A percentile compares a stretch with the other conserved stretches of the same genome.
These are phyloP conservation scores for Tethea ocularis DNA, from an alignment of 2,888 invertebrate genomes.

Conservation along the genomic window DNA sequence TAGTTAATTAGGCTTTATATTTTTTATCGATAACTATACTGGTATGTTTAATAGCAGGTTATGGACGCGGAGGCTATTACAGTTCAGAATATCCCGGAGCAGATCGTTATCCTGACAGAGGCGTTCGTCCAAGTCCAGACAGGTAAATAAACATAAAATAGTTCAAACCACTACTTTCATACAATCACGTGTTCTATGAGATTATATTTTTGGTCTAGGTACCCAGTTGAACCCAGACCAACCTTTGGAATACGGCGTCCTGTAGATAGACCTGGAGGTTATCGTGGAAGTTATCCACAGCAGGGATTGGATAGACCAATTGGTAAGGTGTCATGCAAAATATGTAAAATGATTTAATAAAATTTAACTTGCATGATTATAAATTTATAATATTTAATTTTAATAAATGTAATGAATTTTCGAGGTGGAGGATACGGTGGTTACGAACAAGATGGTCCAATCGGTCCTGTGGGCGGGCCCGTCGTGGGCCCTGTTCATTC, in stretches of 20 bases:
- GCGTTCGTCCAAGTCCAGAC: conserved; percentile 75
- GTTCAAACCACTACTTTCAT: neutral
- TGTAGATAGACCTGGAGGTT: conserved; percentile 75
- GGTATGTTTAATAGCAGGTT: conserved; percentile 50
- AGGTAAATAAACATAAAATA: conserved; percentile 56
- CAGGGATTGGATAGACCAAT: conserved; percentile 70
- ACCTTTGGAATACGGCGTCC: conserved; percentile 66
- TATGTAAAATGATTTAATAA: too few species aligned
- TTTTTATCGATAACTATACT: conserved; percentile 8
- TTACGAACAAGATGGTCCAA: conserved; percentile 71
- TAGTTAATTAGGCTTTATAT: neutral
- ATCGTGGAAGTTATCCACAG: conserved; percentile 78
- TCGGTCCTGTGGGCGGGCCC: conserved; percentile 56
- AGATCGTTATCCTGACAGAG: conserved; percentile 76
- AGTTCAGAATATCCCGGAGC: conserved; percentile 64
- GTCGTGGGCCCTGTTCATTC: conserved; percentile 24
- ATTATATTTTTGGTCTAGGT: conserved; percentile 42
- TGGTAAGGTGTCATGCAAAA: conserved; percentile 41
- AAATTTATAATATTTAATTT: too few species aligned
- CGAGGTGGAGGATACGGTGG: conserved; percentile 57
- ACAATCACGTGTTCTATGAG: neutral
- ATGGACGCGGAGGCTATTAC: conserved; percentile 73
- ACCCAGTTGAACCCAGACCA: conserved; percentile 73
- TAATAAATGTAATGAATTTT: too few species aligned
- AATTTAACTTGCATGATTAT: neutral